A percentile compares a stretch with the other conserved stretches of the same genome.
Evolutionary conservation across 1,140 invertebrate species (phyloP).

Genomic region (Pseudomyrmex dendroicus): DNA sequence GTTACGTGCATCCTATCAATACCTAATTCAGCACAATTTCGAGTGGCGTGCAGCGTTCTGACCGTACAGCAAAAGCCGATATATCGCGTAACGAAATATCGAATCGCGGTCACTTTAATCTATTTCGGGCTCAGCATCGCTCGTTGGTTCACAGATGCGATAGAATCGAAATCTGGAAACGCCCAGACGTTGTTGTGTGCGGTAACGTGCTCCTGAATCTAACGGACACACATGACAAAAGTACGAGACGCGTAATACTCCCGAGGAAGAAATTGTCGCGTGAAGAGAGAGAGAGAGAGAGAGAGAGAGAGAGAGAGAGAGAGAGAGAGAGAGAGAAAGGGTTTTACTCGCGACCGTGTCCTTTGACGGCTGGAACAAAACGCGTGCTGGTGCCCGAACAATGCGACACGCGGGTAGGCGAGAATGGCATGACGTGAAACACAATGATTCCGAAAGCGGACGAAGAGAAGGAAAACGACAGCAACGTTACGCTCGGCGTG

Average conservation of each 20-base stretch:
- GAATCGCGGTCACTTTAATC: slow-evolving; percentile 47
- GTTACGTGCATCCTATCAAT: slow-evolving; percentile 8
- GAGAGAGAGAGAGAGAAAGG: background rate
- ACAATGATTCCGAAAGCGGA: slow-evolving; percentile 42
- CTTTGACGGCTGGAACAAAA: slow-evolving; percentile 36
- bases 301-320: too few relatives aligned
- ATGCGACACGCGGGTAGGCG: background rate
- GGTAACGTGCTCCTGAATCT: background rate
- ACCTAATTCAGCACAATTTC: slow-evolving; percentile 57
- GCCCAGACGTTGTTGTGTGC: background rate
- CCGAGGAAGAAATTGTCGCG: slow-evolving; percentile 17
- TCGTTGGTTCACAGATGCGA: background rate
- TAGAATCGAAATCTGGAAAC: slow-evolving; percentile 25
- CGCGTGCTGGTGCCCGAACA: background rate
- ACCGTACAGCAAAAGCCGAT: slow-evolving; percentile 4
- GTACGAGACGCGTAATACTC: slow-evolving; percentile 5
- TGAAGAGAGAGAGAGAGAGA: too few relatives aligned
- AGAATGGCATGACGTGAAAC: background rate
- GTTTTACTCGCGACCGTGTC: slow-evolving; percentile 27
- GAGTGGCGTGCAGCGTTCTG: slow-evolving; percentile 7
- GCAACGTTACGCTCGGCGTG: background rate
- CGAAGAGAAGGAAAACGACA: background rate
- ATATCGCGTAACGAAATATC: slow-evolving; percentile 41
- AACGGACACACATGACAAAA: background rate
- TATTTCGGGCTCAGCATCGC: slow-evolving; percentile 15